Evolutionary conservation across 92 coral and sea anemone genomes (phyloP).

Genomic region (Scolanthus callimorphus): DNA sequence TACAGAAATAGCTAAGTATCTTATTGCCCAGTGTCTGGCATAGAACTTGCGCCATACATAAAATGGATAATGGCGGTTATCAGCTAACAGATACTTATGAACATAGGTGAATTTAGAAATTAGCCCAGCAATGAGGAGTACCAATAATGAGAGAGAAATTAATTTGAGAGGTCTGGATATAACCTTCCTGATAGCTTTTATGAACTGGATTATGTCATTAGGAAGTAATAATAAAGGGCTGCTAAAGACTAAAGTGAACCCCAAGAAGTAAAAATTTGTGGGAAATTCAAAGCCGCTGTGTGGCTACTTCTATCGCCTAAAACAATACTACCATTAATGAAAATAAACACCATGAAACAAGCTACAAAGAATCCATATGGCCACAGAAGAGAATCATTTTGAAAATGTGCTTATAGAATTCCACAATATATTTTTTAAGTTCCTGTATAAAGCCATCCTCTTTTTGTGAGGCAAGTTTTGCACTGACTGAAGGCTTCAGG

Average conservation of each 20-base stretch:
- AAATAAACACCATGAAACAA: slow-evolving; percentile 54
- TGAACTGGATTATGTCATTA: slow-evolving; percentile 22
- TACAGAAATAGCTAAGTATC: slow-evolving; percentile 58
- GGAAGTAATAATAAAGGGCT: slow-evolving; percentile 57
- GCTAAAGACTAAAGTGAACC: slow-evolving; percentile 70
- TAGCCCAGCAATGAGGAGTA: slow-evolving; percentile 20
- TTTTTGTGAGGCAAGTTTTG: slow-evolving; percentile 1
- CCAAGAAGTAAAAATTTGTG: slow-evolving; percentile 80
- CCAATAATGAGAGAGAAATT: slow-evolving; percentile 10
- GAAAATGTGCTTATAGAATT: slow-evolving; percentile 26
- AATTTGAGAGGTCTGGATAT: slow-evolving; percentile 33
- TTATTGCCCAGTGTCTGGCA: slow-evolving; percentile 67
- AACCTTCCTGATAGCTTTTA: slow-evolving; percentile 12
- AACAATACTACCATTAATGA: slow-evolving; percentile 75
- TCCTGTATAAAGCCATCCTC: slow-evolving; percentile 22
- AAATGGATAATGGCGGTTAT: slow-evolving; percentile 95
- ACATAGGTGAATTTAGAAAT: slow-evolving; percentile 72
- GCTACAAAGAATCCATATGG: slow-evolving; percentile 59
- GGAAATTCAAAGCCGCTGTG: slow-evolving; percentile 77
- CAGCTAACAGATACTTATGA: slow-evolving; percentile 85
- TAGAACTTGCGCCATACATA: slow-evolving; percentile 93
- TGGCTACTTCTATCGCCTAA: slow-evolving; percentile 88
- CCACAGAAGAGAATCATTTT: slow-evolving; percentile 48
- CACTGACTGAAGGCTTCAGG: slow-evolving; percentile 22
- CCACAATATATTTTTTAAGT: slow-evolving; percentile 21